phyloP scores from a whole-genome alignment of 2,113 vertebrate species.

The Progne subis region DNA sequence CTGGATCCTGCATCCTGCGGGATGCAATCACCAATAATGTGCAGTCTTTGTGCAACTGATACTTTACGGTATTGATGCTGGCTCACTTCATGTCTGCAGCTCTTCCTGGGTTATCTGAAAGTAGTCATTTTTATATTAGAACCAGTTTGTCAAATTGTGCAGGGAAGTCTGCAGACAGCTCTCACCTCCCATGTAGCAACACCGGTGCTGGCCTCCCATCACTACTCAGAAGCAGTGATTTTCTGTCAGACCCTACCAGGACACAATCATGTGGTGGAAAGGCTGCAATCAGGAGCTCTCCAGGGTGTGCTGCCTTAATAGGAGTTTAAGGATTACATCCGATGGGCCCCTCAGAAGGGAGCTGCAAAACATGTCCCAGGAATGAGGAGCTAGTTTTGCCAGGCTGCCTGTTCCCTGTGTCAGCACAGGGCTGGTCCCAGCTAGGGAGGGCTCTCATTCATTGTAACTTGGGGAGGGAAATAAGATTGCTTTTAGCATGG shows the following conservation, averaged over 20 bases:
- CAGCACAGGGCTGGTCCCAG: background rate
- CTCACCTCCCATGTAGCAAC: background rate
- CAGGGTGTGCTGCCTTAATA: background rate
- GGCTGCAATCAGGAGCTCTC: conserved; percentile 35
- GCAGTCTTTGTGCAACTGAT: background rate
- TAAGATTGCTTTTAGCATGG: background rate
- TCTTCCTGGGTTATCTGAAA: conserved; percentile 2
- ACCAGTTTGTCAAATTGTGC: conserved; percentile 19
- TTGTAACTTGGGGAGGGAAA: background rate
- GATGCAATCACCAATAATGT: background rate
- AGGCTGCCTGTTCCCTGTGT: background rate
- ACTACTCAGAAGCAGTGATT: conserved; percentile 23
- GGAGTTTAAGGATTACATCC: background rate
- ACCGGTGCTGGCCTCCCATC: background rate
- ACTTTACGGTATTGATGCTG: background rate
- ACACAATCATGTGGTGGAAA: background rate
- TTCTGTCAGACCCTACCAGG: conserved; percentile 9
- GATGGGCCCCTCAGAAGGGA: background rate
- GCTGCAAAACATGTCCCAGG: background rate
- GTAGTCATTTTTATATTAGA: conserved; percentile 41
- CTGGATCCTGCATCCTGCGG: background rate
- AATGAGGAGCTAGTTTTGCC: background rate
- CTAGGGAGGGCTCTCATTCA: background rate
- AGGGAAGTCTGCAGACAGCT: background rate
- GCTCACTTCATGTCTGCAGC: background rate